phyloP scores from a whole-genome alignment of 2,888 invertebrate genomes.

The Malacosoma neustria region DNA sequence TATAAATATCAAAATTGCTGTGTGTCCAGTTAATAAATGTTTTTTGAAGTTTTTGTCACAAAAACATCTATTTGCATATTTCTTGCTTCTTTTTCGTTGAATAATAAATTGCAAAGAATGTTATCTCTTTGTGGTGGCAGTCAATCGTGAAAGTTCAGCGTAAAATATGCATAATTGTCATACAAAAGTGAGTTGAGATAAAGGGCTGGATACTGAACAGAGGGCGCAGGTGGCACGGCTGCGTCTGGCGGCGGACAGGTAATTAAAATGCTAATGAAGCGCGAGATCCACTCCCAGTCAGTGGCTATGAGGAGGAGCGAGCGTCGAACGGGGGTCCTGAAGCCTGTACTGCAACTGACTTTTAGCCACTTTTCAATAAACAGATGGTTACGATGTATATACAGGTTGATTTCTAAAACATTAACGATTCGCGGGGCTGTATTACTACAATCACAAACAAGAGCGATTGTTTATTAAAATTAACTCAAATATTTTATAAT shows the following conservation, averaged over 20 bases:
- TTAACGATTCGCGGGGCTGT: too few relatives aligned
- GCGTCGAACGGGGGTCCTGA: slow-evolving; percentile 8
- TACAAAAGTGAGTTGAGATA: slow-evolving; percentile 20
- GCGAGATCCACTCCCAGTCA: slow-evolving; percentile 21
- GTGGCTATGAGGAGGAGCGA: slow-evolving; percentile 4
- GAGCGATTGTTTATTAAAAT: too few relatives aligned
- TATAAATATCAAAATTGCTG: too few relatives aligned
- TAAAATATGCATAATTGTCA: slow-evolving; percentile 39
- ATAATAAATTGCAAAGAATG: background rate
- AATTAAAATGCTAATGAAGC: slow-evolving; percentile 68
- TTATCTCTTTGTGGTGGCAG: background rate
- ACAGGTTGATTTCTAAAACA: too few relatives aligned
- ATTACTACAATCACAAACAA: too few relatives aligned
- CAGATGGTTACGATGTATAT: background rate
- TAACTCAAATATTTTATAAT: too few relatives aligned
- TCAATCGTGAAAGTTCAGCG: slow-evolving; percentile 1
- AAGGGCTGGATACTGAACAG: slow-evolving; percentile 22
- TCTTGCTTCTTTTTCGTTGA: background rate
- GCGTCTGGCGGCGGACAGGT: slow-evolving; percentile 42
- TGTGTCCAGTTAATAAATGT: too few relatives aligned
- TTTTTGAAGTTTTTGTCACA: too few relatives aligned
- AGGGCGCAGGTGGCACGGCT: slow-evolving; percentile 28
- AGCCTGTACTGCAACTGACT: background rate
- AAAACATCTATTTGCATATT: too few relatives aligned
- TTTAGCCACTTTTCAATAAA: background rate